Base-by-base conservation (phyloP, 2,888 invertebrate species). In the Cancer borealis region DNA sequence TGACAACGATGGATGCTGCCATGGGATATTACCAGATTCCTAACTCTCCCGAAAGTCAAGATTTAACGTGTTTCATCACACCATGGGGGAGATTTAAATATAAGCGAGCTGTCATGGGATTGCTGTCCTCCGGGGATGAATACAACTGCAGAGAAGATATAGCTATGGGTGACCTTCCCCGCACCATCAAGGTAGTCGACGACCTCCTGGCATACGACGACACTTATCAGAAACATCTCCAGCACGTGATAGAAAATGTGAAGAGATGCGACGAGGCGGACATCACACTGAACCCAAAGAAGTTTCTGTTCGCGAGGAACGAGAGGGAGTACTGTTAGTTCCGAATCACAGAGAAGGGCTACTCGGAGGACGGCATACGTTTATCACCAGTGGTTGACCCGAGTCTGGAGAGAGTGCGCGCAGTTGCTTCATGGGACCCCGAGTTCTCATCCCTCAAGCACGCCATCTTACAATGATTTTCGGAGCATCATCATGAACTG, bases 251-350 rank as follows among this genome's bases (percentile, higher is more conserved):
- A 60, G 54, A 30, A 10, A 88, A 60, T 21, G 30, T 93, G 47
- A 10, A 88, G 8, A 12, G 88, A 3, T 93, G 93, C 26, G 21
- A 30, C 26, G 46, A 88, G 88, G 60, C 88, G 30, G 39, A 14
- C 60, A 93, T 88, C 60, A 54, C 93, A 5, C 39, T 66, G 60
- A 93, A 93, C n/a, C n/a, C n/a, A n/a, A n/a, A 66, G 8, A 88
- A 66, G 60, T 88, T 92, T 39, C 4, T 5, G 0, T 88, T 92
- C 17, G 92, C 45, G 3, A 47, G 17, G 1, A 3, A 0, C 10
- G 60, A 45, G 10, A 79, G 46, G 10, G 46, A 90, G 45, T 93
- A 88, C 26, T 93, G 90, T 49, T 3, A 73, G 47, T 39, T 21
- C 17, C 39, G 14, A 84, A 6, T 93, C 91, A 30, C 49, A 8